These are phyloP conservation scores for Chromobotia macracanthus DNA, from an alignment of 2,797 vertebrate species.

Conservation along the genomic window DNA sequence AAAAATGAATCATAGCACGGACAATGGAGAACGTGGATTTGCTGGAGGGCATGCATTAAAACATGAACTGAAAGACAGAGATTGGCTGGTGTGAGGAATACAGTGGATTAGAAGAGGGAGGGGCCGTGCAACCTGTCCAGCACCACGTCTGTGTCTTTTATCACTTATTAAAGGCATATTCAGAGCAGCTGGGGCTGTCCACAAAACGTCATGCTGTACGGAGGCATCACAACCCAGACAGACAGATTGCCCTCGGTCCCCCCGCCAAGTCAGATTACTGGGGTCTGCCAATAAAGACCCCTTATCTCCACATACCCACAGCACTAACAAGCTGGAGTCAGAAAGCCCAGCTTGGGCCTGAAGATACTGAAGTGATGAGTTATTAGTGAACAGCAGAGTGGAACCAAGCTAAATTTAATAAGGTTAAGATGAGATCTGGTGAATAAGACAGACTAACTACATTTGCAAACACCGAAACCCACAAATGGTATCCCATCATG, in stretches of 20 bases:
- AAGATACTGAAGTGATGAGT: conserved; percentile 58
- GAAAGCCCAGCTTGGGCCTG: conserved; percentile 51
- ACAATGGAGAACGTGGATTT: conserved; percentile 59
- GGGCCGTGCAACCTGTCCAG: conserved; percentile 51
- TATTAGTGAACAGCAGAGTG: conserved; percentile 48
- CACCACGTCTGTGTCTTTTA: conserved; percentile 73
- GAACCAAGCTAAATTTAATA: conserved; percentile 51
- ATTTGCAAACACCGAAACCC: conserved; percentile 28
- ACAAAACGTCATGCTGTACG: conserved; percentile 68
- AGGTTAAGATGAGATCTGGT: conserved; percentile 61
- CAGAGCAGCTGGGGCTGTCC: conserved; percentile 68
- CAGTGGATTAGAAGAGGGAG: conserved; percentile 35
- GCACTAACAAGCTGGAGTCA: conserved; percentile 44
- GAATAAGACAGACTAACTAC: conserved; percentile 62
- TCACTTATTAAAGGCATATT: conserved; percentile 77
- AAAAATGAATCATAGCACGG: conserved; percentile 1
- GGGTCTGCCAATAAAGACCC: conserved; percentile 63
- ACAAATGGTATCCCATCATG: not conserved
- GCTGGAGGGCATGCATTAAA: conserved; percentile 65
- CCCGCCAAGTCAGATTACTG: conserved; percentile 31
- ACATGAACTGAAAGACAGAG: conserved; percentile 56
- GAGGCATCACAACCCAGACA: conserved; percentile 62
- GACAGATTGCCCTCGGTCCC: conserved; percentile 34
- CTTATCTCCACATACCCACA: conserved; percentile 66
- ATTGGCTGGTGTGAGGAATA: conserved; percentile 17